Percentiles rank a stretch among this genome's conserved stretches.
Conservation (phyloP, 30 jellyfish, hydroid and myxozoan genomes). For the Rhopilema esculentum region DNA sequence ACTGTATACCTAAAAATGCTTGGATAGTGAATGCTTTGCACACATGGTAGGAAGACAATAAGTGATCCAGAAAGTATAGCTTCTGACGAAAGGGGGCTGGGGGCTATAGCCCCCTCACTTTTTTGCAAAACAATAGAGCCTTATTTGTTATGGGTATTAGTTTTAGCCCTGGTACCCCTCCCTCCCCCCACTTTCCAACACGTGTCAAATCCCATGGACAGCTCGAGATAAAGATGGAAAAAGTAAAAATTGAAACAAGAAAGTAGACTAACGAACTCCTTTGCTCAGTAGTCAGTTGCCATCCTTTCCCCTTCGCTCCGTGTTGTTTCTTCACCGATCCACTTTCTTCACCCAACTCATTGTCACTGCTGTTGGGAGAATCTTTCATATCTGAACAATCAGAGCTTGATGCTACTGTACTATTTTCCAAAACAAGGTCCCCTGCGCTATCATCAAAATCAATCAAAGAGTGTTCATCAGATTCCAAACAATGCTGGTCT, state of each 20-base stretch:
- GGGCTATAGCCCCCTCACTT: no score
- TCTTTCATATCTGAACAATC: slow-evolving; percentile 43
- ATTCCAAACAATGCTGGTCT: slow-evolving; percentile 1
- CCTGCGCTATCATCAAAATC: neutral
- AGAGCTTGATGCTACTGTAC: slow-evolving; percentile 25
- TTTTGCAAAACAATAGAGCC: no score
- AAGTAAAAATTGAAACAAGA: neutral
- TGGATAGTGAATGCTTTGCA: no score
- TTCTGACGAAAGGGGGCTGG: no score
- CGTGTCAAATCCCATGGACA: no score
- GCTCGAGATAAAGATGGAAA: neutral
- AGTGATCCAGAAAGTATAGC: no score
- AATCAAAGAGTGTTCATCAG: neutral
- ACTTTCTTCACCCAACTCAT: slow-evolving; percentile 11
- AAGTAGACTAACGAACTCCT: slow-evolving; percentile 33
- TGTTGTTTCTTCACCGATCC: neutral
- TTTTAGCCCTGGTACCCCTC: no score
- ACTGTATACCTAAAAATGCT: no score
- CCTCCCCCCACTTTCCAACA: no score
- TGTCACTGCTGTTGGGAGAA: slow-evolving; percentile 17
- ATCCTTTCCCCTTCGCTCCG: slow-evolving; percentile 34
- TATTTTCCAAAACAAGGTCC: neutral
- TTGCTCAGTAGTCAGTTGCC: slow-evolving; percentile 48
- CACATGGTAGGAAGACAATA: no score
- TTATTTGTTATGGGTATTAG: no score